Conservation (phyloP, 2,888 invertebrate species). For the Amphipyra berbera region DNA sequence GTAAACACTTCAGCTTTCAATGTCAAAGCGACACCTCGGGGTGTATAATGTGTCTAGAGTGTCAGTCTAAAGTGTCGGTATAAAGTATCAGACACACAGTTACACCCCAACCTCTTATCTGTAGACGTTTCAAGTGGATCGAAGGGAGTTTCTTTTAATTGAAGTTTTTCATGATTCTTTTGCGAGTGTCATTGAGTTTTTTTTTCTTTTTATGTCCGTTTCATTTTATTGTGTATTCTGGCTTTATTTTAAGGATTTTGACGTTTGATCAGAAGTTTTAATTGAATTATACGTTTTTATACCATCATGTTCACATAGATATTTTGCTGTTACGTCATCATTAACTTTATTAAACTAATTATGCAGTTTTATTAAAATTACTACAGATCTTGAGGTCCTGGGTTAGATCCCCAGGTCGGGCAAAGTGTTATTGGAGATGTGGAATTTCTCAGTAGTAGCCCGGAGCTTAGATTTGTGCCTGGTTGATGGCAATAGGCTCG, state of each 20-base stretch:
- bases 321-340: too few species aligned
- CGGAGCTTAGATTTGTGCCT: too few species aligned
- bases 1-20: conserved; percentile 21
- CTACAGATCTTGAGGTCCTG: too few species aligned
- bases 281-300: conserved; percentile 13
- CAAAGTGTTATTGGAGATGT: too few species aligned
- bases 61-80: conserved; percentile 44
- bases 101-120: conserved; percentile 50
- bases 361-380: too few species aligned
- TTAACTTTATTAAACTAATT: too few species aligned
- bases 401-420: too few species aligned
- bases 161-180: conserved; percentile 44
- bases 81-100: conserved; percentile 51
- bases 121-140: conserved; percentile 50
- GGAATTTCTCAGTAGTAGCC: too few species aligned
- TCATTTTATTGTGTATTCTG: conserved; percentile 33
- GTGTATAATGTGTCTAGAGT: conserved; percentile 51
- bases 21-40: conserved; percentile 34
- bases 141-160: conserved; percentile 55
- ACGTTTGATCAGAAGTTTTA: conserved; percentile 18
- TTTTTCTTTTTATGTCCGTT: conserved; percentile 22
- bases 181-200: conserved; percentile 33
- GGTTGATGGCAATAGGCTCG: too few species aligned
- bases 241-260: conserved; percentile 22
- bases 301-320: too few species aligned